Conservation (phyloP, 2,888 invertebrate species). For the Clusia tigrina region DNA sequence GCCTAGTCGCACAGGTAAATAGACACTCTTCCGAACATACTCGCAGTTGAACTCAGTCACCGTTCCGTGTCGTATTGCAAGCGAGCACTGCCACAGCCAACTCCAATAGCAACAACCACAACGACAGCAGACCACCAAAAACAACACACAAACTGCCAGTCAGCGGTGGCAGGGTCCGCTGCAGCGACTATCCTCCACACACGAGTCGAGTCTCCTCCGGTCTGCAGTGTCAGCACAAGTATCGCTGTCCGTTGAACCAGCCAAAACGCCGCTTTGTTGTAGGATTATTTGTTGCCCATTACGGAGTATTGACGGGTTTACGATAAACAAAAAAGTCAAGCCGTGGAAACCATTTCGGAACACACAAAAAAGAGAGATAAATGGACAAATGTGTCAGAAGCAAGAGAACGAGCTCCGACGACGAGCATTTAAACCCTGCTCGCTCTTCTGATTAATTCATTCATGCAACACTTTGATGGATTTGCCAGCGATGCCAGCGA, state of each 20-base stretch:
- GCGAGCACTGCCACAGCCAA: background rate
- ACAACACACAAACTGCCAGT: background rate
- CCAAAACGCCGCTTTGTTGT: background rate
- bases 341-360: too few species aligned
- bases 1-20: background rate
- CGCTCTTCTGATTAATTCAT: too few species aligned
- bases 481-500: too few species aligned
- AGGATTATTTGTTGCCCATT: background rate
- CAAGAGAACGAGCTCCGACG: too few species aligned
- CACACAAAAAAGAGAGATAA: too few species aligned
- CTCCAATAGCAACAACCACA: background rate
- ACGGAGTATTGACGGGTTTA: background rate
- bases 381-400: too few species aligned
- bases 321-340: too few species aligned
- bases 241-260: background rate
- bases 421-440: too few species aligned
- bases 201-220: background rate
- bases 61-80: background rate
- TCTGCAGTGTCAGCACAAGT: background rate
- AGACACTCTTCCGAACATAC: background rate
- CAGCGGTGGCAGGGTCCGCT: background rate
- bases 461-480: too few species aligned
- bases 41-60: constrained; percentile 9
- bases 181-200: constrained; percentile 6
- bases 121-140: background rate